phyloP scores from a whole-genome alignment of 2,113 vertebrate genomes.

The Nesogale talazaci region DNA sequence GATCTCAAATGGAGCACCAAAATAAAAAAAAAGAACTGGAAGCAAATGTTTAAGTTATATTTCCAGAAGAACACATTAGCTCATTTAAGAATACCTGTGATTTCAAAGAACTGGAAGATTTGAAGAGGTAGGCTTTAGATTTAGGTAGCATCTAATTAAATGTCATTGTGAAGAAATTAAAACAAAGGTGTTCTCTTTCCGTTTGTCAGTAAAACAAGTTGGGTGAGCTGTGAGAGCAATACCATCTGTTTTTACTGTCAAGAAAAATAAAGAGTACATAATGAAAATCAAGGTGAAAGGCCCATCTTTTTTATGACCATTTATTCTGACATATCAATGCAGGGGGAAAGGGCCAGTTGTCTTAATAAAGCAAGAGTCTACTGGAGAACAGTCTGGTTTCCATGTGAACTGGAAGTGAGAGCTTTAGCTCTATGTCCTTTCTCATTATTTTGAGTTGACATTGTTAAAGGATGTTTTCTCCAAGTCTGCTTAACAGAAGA shows the following conservation, averaged over 20 bases:
- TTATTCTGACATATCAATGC: slow-evolving; percentile 49
- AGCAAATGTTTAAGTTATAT: background rate
- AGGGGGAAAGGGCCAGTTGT: background rate
- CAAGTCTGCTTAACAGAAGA: slow-evolving; percentile 34
- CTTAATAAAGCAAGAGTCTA: slow-evolving; percentile 34
- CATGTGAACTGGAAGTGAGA: slow-evolving; percentile 1
- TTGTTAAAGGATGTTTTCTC: slow-evolving; percentile 29
- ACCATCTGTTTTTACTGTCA: background rate
- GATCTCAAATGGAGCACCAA: background rate
- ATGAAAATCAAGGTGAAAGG: slow-evolving; percentile 39
- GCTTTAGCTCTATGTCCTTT: background rate
- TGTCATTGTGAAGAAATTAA: slow-evolving; percentile 22
- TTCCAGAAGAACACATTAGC: background rate
- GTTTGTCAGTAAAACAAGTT: slow-evolving; percentile 22
- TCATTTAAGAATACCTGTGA: slow-evolving; percentile 7
- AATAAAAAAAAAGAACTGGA: background rate
- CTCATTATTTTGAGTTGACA: slow-evolving; percentile 37
- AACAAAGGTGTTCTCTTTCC: background rate
- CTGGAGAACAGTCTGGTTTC: slow-evolving; percentile 33
- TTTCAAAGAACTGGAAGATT: slow-evolving; percentile 4
- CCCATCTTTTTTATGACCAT: slow-evolving; percentile 19
- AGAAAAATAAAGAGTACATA: slow-evolving; percentile 42
- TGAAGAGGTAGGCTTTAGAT: slow-evolving; percentile 20
- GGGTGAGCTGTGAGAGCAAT: slow-evolving; percentile 5
- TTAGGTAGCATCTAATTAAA: slow-evolving; percentile 26